A percentile compares a stretch with the other conserved stretches of the same genome.
phyloP scores from a whole-genome alignment of 2,797 vertebrate genomes.

The Pseudochirops cupreus region DNA sequence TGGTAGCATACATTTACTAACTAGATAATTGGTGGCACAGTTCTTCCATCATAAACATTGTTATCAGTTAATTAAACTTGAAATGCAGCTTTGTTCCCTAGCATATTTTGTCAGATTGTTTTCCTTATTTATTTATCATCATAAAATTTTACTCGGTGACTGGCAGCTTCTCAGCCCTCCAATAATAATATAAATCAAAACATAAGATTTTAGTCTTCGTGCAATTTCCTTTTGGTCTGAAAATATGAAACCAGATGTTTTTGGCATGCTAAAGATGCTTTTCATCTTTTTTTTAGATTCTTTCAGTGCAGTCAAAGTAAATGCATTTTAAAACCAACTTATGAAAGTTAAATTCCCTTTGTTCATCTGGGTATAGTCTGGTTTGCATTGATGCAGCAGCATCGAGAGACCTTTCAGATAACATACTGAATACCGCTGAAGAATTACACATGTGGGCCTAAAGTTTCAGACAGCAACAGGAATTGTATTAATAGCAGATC shows the following conservation, averaged over 20 bases:
- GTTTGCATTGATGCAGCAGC: slow-evolving; percentile 96
- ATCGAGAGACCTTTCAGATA: slow-evolving; percentile 90
- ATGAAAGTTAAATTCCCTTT: slow-evolving; percentile 96
- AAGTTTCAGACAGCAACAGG: slow-evolving; percentile 82
- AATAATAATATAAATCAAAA: slow-evolving; percentile 99
- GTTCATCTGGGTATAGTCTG: slow-evolving; percentile 94
- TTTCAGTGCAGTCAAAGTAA: slow-evolving; percentile 92
- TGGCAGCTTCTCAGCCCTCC: slow-evolving; percentile 91
- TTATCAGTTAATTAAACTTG: slow-evolving; percentile 93
- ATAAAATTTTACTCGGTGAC: slow-evolving; percentile 90
- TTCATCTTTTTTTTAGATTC: slow-evolving; percentile 92
- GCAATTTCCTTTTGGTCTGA: slow-evolving; percentile 96
- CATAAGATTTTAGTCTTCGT: slow-evolving; percentile 96
- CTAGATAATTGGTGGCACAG: slow-evolving; percentile 92
- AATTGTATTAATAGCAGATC: slow-evolving; percentile 85
- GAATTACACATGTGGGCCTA: slow-evolving; percentile 83
- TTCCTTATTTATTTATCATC: slow-evolving; percentile 92
- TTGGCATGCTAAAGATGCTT: slow-evolving; percentile 94
- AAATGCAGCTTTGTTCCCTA: slow-evolving; percentile 88
- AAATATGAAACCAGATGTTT: slow-evolving; percentile 99
- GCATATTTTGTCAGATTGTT: slow-evolving; percentile 90
- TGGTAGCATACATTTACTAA: slow-evolving; percentile 85
- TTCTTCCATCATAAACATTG: slow-evolving; percentile 90
- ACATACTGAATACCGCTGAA: slow-evolving; percentile 83
- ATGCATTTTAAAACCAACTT: slow-evolving; percentile 92